Evolutionary conservation across 53 echinoderm and acorn worm species (phyloP), one percentile per base, ranked within the genome.

Genomic region (Glandiceps talaboti): DNA sequence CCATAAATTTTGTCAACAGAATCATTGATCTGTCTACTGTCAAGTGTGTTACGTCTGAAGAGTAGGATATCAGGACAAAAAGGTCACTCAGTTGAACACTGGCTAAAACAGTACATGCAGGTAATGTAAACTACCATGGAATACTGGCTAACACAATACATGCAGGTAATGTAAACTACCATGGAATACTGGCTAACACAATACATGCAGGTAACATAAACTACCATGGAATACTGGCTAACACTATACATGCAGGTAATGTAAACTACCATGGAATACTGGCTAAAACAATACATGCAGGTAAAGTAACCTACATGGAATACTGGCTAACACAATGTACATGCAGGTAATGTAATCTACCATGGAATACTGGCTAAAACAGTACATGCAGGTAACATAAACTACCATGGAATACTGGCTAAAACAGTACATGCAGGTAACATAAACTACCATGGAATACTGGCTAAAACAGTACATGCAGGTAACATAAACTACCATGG

Each of bases 381-480:
- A 81, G 26, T 91, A 89, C 77, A 83, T 91, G 20, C 85, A 88
- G 83, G 91, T 91, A 85, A 80, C 82, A 20, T 20, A 45, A n/a
- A n/a, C n/a, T n/a, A n/a, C n/a, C n/a, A n/a, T n/a, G n/a, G 80
- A 84, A 73, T 32, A 88, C 32, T 86, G 75, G 27, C 30, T 91
- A 29, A 81, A 88, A 33, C 80, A 81, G 26, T 91, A 89, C 77
- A 83, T 91, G 20, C 85, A 88, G 83, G 91, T 91, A 85, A 80
- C 82, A 20, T 20, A 45, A n/a, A n/a, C n/a, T n/a, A n/a, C n/a
- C n/a, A n/a, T n/a, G n/a, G 80, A 84, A 73, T 32, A 88, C 32
- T 86, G 75, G 27, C 30, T 91, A 29, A 81, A 88, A 33, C 80
- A 81, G 26, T 91, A 89, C 77, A 83, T 91, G 20, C 85, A 88